Evolutionary conservation across 2,113 vertebrate genomes (phyloP).

Genomic region (Phrynosoma blainvillii): DNA sequence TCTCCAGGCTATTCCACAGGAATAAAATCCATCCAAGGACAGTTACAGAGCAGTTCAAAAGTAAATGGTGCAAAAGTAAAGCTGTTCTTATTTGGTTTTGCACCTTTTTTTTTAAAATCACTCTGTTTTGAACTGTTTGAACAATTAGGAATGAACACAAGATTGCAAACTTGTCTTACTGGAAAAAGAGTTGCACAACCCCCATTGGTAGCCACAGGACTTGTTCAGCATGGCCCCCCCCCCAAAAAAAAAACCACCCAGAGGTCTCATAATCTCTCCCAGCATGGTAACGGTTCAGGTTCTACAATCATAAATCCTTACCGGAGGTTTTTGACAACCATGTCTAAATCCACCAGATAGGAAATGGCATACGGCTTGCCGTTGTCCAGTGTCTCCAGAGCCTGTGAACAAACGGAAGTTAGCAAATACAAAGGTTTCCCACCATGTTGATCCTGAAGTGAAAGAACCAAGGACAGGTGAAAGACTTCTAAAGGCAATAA

Average conservation of each 20-base stretch:
- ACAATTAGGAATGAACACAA: too few relatives aligned
- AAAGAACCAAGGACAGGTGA: background rate
- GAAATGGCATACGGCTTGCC: constrained; percentile 90
- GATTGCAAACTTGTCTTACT: background rate
- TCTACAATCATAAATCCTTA: constrained; percentile 52
- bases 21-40: background rate
- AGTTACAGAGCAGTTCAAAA: too few relatives aligned
- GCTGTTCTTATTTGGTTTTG: too few relatives aligned
- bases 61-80: too few relatives aligned
- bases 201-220: background rate
- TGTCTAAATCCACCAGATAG: constrained; percentile 89
- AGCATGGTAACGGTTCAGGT: background rate
- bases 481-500: background rate
- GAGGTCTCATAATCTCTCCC: background rate
- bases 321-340: constrained; percentile 89
- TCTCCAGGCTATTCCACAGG: background rate
- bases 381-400: constrained; percentile 94
- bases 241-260: background rate
- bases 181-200: background rate
- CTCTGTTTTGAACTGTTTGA: background rate
- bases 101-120: too few relatives aligned
- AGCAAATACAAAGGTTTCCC: background rate
- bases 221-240: too few relatives aligned
- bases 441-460: background rate
- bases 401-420: constrained; percentile 69